Conservation (phyloP, 2,888 invertebrate genomes). For the Eristalis arbustorum region DNA sequence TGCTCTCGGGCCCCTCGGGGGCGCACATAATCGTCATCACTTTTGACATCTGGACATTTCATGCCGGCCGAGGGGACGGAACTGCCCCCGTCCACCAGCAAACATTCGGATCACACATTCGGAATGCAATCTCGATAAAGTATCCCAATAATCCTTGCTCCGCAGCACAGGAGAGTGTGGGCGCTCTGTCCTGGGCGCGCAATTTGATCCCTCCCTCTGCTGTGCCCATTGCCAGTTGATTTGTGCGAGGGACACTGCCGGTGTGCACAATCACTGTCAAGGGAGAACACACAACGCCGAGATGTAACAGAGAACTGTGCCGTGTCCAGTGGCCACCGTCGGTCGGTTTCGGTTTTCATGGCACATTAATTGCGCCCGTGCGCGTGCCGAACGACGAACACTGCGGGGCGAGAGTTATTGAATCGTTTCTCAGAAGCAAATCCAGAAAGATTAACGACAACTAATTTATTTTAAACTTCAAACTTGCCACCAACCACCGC, state of each 20-base stretch:
- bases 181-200: conserved; percentile 24
- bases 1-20: background rate
- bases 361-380: background rate
- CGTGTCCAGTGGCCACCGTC: too few species aligned
- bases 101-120: conserved; percentile 9
- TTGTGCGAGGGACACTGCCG: background rate
- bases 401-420: background rate
- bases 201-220: background rate
- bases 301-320: background rate
- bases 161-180: conserved; percentile 15
- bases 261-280: background rate
- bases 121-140: conserved; percentile 59
- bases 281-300: background rate
- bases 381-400: background rate
- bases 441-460: conserved; percentile 36
- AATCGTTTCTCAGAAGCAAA: background rate
- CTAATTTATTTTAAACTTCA: conserved; percentile 39
- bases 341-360: background rate
- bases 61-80: background rate
- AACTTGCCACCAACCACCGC: background rate
- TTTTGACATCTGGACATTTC: background rate
- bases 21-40: background rate
- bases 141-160: conserved; percentile 57
- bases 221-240: background rate
- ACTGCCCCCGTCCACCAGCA: too few species aligned